Evolutionary conservation across 2,113 vertebrate species (phyloP).

Genomic region (Cyrtonyx montezumae): DNA sequence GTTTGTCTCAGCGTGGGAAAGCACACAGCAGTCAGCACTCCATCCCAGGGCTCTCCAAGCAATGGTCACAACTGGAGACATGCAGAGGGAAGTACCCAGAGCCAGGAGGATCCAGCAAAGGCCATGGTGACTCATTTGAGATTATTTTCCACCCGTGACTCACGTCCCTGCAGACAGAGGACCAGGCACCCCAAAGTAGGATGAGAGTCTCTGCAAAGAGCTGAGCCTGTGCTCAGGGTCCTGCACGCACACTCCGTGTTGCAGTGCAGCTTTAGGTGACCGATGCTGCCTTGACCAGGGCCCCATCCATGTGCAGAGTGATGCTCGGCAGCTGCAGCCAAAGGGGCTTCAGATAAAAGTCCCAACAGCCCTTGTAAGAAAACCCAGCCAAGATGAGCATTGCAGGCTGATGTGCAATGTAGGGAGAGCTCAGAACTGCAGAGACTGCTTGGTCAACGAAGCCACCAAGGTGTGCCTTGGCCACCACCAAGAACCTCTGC

Average conservation of each 20-base stretch:
- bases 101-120: neutral
- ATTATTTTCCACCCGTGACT: neutral
- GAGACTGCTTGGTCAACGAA: neutral
- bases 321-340: neutral
- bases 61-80: fast-evolving
- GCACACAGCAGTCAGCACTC: fast-evolving
- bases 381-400: neutral
- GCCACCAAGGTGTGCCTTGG: fast-evolving
- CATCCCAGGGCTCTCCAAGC: neutral
- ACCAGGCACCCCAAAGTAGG: neutral
- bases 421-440: neutral
- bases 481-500: fast-evolving
- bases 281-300: fast-evolving
- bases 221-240: neutral
- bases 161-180: neutral
- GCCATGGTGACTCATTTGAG: neutral
- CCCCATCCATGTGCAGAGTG: too few relatives aligned
- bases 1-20: neutral
- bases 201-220: neutral
- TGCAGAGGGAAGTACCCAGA: neutral
- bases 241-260: too few relatives aligned
- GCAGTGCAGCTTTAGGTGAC: fast-evolving
- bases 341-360: neutral
- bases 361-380: neutral
- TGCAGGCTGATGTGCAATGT: fast-evolving